A percentile compares a stretch with the other conserved stretches of the same genome.
These are phyloP conservation scores for Sander vitreus DNA, from an alignment of 2,113 vertebrate genomes.

Conservation along the genomic window DNA sequence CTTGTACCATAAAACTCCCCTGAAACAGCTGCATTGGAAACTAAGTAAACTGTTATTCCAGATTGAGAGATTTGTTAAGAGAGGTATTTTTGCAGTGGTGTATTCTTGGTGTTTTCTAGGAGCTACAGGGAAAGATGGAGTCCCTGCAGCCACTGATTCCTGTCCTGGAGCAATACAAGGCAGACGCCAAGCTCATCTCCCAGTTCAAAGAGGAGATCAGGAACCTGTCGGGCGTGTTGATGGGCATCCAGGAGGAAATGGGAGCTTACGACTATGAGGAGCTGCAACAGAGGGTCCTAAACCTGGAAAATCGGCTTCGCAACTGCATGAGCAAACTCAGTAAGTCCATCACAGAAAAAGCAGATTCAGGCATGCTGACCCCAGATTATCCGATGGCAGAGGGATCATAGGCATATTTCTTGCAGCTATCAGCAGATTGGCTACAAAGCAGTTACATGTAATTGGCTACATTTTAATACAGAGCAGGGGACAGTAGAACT, in stretches of 20 bases:
- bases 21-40: not conserved
- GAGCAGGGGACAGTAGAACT: not conserved
- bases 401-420: conserved; percentile 25
- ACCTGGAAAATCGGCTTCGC: conserved; percentile 92
- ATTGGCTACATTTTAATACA: conserved; percentile 15
- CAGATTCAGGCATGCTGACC: not conserved
- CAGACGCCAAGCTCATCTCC: conserved; percentile 93
- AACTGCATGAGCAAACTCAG: conserved; percentile 99
- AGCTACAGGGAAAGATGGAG: conserved; percentile 97
- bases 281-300: conserved; percentile 93
- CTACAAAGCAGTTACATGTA: too few species aligned
- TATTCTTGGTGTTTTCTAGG: conserved; percentile 81
- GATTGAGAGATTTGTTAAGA: conserved; percentile 21
- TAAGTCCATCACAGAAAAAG: conserved; percentile 80
- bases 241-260: conserved; percentile 96
- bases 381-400: conserved; percentile 6
- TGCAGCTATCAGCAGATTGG: conserved; percentile 26
- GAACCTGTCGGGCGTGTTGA: conserved; percentile 93
- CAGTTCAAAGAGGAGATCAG: conserved; percentile 98
- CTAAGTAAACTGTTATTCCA: not conserved
- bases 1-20: not conserved
- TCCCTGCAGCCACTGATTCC: conserved; percentile 95
- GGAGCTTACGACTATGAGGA: conserved; percentile 98
- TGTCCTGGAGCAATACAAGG: conserved; percentile 98
- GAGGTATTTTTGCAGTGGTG: not conserved